Percentiles rank a stretch among this genome's conserved stretches.
Evolutionary conservation across 2,113 vertebrate genomes (phyloP).

Genomic region (Micromys minutus): DNA sequence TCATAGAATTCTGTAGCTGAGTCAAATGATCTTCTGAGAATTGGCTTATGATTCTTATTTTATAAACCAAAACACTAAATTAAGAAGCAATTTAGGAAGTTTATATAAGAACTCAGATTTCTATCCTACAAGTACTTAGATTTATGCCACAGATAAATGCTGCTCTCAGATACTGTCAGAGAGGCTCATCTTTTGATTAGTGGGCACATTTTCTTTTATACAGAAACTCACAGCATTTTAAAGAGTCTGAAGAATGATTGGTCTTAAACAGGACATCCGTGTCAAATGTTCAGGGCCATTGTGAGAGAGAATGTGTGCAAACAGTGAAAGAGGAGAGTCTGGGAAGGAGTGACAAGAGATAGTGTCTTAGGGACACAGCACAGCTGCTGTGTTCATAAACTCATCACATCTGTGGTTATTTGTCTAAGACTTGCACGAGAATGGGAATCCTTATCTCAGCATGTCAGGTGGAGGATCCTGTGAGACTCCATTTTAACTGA

Average conservation of each 20-base stretch:
- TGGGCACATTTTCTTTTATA: background rate
- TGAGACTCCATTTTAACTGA: background rate
- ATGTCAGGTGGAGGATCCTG: background rate
- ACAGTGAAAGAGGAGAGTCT: background rate
- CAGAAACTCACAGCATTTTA: background rate
- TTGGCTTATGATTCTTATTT: background rate
- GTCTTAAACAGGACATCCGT: background rate
- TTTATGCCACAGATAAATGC: background rate
- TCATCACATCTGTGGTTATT: background rate
- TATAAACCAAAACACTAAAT: background rate
- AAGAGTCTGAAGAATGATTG: background rate
- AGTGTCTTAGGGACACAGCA: background rate
- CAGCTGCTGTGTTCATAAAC: background rate
- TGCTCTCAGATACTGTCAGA: background rate
- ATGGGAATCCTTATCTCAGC: background rate
- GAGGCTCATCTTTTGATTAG: background rate
- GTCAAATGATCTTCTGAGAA: slow-evolving; percentile 38
- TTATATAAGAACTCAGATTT: background rate
- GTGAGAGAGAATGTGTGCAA: background rate
- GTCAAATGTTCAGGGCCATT: background rate
- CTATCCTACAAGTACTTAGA: background rate
- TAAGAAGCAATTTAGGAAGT: background rate
- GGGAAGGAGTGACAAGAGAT: background rate
- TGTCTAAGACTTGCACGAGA: background rate
- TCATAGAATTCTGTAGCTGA: slow-evolving; percentile 48